Conservation (phyloP, 2,113 vertebrate species). For the Rynchops niger region DNA sequence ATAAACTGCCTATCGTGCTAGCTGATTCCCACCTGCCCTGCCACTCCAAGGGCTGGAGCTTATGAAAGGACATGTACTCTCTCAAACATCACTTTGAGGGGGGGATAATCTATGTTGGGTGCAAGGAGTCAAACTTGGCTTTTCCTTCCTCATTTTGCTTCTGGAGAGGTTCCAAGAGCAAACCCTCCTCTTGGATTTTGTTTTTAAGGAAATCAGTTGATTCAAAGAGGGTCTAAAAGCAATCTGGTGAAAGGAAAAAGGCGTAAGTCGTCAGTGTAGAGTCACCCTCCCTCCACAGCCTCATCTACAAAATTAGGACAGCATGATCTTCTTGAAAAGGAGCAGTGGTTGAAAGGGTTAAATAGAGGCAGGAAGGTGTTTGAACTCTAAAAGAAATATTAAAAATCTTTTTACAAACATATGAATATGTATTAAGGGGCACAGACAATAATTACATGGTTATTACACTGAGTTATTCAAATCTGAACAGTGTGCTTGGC, state of each 20-base stretch:
- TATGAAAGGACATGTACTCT: neutral
- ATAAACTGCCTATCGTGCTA: neutral
- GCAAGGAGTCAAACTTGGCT: neutral
- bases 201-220: neutral
- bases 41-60: neutral
- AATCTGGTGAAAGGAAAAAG: neutral
- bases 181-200: neutral
- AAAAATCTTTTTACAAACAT: neutral
- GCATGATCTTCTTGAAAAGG: neutral
- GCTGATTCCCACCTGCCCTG: neutral
- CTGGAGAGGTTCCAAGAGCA: neutral
- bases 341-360: neutral
- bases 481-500: neutral
- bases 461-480: constrained; percentile 10
- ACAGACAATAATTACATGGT: neutral
- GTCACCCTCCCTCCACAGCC: neutral
- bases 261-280: neutral
- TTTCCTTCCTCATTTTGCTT: neutral
- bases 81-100: neutral
- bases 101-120: neutral
- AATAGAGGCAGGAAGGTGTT: neutral
- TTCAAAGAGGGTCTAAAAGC: neutral
- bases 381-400: neutral
- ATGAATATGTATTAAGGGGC: neutral
- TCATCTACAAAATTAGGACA: neutral